Evolutionary conservation across 2,888 invertebrate genomes (phyloP), one percentile per base, ranked within the genome.

Genomic region (Nemapogon koenigi): DNA sequence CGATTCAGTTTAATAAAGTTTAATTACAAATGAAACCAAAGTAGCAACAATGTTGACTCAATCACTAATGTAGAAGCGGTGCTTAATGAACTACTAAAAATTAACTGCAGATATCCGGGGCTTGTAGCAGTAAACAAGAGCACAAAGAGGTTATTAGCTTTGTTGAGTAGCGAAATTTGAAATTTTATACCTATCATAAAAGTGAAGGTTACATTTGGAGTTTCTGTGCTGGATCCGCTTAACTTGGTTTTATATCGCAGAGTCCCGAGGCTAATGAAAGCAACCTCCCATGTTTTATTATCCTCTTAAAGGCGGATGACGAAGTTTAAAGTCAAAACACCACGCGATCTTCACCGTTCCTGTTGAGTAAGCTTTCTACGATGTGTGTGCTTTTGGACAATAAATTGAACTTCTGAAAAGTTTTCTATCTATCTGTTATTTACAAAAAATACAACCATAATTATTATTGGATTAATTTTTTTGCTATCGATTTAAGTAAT

Each of bases 121-220:
- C 45, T 47, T 49, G 46, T 42, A 49, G 44, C 47, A 42, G 44
- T 50, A 51, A 53, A 54, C 51, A 51, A 52, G 46, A 46, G 42
- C 33, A 39, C 14, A 22, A 37, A 43, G 42, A 42, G 45, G 49
- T 41, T 44, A 59, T 54, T 53, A 49, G 52, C 52, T 14, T 19
- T 35, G 52, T 51, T 54, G 60, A 65, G 60, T 57, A 57, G 62
- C 53, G 52, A 62, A 70, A 68, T 72, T 70, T 64, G 52, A 67
- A 66, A 65, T 71, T 72, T 75, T 71, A 72, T 68, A 59, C 51
- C 58, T 45, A 50, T 59, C 70, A 57, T 75, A 67, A 73, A 72
- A 63, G 51, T 50, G 53, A 55, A 62, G 64, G 64, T 64, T 65
- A 60, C 57, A 61, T 62, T 61, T 62, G 53, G 53, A 60, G 61